These are phyloP conservation scores for Trichopoda pennipes DNA, from an alignment of 2,888 invertebrate genomes.

Conservation along the genomic window DNA sequence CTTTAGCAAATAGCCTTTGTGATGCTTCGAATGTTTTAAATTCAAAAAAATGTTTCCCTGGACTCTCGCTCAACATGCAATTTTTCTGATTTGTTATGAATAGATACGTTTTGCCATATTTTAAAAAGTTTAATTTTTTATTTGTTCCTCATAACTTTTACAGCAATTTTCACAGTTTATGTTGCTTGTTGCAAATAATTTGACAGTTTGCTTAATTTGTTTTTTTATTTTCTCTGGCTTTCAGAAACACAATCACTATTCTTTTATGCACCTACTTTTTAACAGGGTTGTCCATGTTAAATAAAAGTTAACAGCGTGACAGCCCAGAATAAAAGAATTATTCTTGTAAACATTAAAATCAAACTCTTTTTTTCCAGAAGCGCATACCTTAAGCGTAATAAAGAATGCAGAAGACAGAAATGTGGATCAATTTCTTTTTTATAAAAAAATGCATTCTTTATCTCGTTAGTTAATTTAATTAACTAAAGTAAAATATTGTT, in stretches of 20 bases:
- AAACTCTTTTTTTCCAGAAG: too few relatives aligned
- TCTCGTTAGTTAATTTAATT: too few relatives aligned
- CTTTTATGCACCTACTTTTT: background rate
- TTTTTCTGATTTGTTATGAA: conserved; percentile 10
- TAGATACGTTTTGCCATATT: conserved; percentile 11
- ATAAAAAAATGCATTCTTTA: too few relatives aligned
- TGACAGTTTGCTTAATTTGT: conserved; percentile 39
- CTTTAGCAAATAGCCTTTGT: conserved; percentile 1
- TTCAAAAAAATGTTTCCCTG: background rate
- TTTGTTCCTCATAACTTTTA: conserved; percentile 5
- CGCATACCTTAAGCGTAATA: too few relatives aligned
- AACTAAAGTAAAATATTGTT: too few relatives aligned
- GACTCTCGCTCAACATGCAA: background rate
- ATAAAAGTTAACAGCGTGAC: too few relatives aligned
- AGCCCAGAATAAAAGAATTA: too few relatives aligned
- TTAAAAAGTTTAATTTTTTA: conserved; percentile 6
- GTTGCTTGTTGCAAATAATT: conserved; percentile 59
- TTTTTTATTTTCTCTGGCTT: conserved; percentile 7
- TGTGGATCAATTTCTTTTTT: too few relatives aligned
- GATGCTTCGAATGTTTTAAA: conserved; percentile 13
- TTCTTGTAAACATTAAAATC: too few relatives aligned
- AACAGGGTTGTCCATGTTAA: background rate
- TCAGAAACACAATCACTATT: background rate
- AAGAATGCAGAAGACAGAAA: too few relatives aligned
- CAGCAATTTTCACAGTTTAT: conserved; percentile 43